Base-by-base conservation (phyloP, 2,113 vertebrate species). In the Vulpes lagopus region DNA sequence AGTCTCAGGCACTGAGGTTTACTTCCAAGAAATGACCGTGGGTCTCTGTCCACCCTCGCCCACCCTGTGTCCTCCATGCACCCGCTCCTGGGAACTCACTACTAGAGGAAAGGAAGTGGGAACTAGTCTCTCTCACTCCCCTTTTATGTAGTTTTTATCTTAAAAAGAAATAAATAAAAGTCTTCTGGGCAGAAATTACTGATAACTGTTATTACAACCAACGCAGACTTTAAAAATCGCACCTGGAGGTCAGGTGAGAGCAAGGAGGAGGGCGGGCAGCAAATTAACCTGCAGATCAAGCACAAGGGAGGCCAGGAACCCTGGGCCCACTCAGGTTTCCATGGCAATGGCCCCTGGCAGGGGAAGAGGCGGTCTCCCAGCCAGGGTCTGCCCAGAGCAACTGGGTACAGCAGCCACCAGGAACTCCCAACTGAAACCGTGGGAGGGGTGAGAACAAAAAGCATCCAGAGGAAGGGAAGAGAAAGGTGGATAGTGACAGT, bases 1-100 rank as follows among this genome's bases (percentile, higher is more conserved):
- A 81, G 95, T 96, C 97, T 97, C 97, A 98, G 98, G 98, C 98
- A 98, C 98, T 98, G 97, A 98, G 98, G 98, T 97, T 95, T 83
- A 91, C 94, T 69, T 90, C 78, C 27, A 20, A 78, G 94, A 96
- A 80, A 57, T 38, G 89, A 94, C 55, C 51, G 71, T 5, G 62
- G 94, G 71, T 17, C 79, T 89, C 86, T 1, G 1, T 19, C 71
- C 78, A 76, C 69, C 78, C 43, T 16, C 22, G 30, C 69, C 53
- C 87, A n/a, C 59, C 67, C 71, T 14, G 25, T 79, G 82, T 55
- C 79, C 79, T 65, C 82, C 55, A 71, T 7, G 22, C 74, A 69
- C 59, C 82, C 82, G 25, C 78, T 69, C 15, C 8, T 57, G 92
- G 64, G 95, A 87, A 80, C 95, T 90, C 79, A 60, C 84, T 76